Conservation (phyloP, 2,888 invertebrate species). For the Sesia apiformis region DNA sequence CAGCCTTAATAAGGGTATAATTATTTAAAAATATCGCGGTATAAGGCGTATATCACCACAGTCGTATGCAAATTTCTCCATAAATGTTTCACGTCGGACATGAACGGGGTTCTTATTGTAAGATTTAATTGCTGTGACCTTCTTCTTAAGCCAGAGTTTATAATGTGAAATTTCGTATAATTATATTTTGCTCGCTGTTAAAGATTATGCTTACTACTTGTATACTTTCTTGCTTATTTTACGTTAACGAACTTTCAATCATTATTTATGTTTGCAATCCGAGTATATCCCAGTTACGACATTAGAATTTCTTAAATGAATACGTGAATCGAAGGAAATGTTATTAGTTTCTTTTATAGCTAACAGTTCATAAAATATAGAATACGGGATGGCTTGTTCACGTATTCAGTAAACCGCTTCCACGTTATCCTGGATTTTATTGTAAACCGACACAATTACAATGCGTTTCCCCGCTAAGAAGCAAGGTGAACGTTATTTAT, state of each 20-base stretch:
- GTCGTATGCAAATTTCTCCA: slow-evolving; percentile 40
- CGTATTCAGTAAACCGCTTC: neutral
- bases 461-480: slow-evolving; percentile 1
- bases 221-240: too few relatives aligned
- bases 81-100: slow-evolving; percentile 41
- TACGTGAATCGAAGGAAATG: too few relatives aligned
- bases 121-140: slow-evolving; percentile 63
- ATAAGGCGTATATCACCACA: neutral
- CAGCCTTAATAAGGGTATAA: neutral
- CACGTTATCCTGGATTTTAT: neutral
- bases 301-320: too few relatives aligned
- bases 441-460: neutral
- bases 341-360: too few relatives aligned
- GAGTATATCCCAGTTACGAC: too few relatives aligned
- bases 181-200: slow-evolving; percentile 28
- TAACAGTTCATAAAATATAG: neutral
- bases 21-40: neutral
- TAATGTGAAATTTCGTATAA: slow-evolving; percentile 47
- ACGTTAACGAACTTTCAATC: too few relatives aligned
- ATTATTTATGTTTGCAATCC: too few relatives aligned
- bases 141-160: slow-evolving; percentile 50
- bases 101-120: slow-evolving; percentile 49
- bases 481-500: slow-evolving; percentile 46
- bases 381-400: neutral
- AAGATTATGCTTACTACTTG: neutral